Conservation (phyloP, 2,797 vertebrate genomes). For the Triplophysa yarkandensis region DNA sequence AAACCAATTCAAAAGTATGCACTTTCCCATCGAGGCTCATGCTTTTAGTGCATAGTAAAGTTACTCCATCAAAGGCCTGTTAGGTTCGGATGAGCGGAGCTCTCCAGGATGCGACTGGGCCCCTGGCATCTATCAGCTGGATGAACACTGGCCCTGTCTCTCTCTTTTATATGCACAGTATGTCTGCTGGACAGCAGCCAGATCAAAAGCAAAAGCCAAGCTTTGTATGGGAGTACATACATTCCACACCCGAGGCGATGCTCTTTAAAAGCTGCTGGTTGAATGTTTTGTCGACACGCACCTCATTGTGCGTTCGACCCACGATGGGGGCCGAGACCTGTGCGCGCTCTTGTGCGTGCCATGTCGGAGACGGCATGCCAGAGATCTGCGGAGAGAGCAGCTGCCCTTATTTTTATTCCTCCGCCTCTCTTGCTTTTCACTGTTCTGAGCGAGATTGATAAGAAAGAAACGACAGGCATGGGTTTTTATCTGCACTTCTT, state of each 20-base stretch:
- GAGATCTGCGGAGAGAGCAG: slow-evolving; percentile 76
- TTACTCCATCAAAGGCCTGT: slow-evolving; percentile 20
- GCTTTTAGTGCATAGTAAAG: slow-evolving; percentile 16
- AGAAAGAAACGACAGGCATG: slow-evolving; percentile 24
- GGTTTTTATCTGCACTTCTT: slow-evolving; percentile 23
- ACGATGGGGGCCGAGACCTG: slow-evolving; percentile 37
- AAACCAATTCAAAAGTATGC: not conserved
- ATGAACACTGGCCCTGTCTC: slow-evolving; percentile 21
- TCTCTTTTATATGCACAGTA: slow-evolving; percentile 38
- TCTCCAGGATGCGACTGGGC: slow-evolving; percentile 12
- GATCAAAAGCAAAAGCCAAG: slow-evolving; percentile 19
- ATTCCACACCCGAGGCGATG: slow-evolving; percentile 19
- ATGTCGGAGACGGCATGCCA: slow-evolving; percentile 67
- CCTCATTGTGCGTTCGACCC: slow-evolving; percentile 26
- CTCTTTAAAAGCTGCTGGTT: slow-evolving; percentile 23
- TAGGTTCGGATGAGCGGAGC: slow-evolving; percentile 4
- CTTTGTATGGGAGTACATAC: slow-evolving; percentile 29
- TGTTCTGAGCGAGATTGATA: slow-evolving; percentile 35
- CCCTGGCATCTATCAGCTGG: slow-evolving; percentile 35
- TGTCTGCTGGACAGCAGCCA: slow-evolving; percentile 32
- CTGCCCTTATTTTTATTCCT: slow-evolving; percentile 74
- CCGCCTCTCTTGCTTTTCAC: slow-evolving; percentile 33
- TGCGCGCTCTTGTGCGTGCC: slow-evolving; percentile 18
- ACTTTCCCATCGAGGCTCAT: not conserved
- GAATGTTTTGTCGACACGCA: slow-evolving; percentile 38